Evolutionary conservation across 2,888 invertebrate genomes (phyloP), one percentile per base, ranked within the genome.

Genomic region (Eupelmus urozonus): DNA sequence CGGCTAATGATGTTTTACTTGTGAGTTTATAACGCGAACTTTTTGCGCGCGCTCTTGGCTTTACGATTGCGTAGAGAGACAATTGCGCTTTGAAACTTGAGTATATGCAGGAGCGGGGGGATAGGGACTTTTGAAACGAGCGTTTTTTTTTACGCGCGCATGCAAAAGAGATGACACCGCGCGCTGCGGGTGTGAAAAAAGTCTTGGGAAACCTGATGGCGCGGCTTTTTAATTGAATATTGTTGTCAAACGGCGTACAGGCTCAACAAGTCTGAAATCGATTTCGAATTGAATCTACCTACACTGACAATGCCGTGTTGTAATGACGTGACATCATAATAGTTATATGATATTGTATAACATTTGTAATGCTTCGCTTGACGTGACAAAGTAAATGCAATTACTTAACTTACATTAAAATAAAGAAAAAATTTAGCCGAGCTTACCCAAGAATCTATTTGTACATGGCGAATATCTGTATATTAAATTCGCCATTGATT

Each of bases 1-100:
- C 27, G 7, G 25, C 53, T 27, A 76, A 76, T 63, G 63, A 76
- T 70, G 55, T 69, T 71, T 69, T 66, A 74, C 40, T 53, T 57
- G 20, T n/a, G 16, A 69, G 51, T 53, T 65, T 65, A 27, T 65
- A 49, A 49, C 49, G 45, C 27, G 11, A 45, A n/a, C 23, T 75
- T 66, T 75, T 75, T 67, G 51, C 67, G 27, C n/a, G n/a, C n/a
- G n/a, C n/a, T n/a, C 57, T 59, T 13, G 16, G 25, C 20, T 67
- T 67, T 53, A 67, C 53, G 66, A 63, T 72, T 62, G 51, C 70
- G 29, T 9, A 13, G 3, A n/a, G n/a, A n/a, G n/a, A 29, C 29
- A 59, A 59, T 70, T 27, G 27, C 51, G 53, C 40, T 55, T 53
- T 18, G 49, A 51, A 51, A 23, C 49, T 49, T n/a, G 18, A 63